Evolutionary conservation across 2,888 invertebrate species (phyloP), one percentile per base, ranked within the genome.

Genomic region (Cantharis nigra): DNA sequence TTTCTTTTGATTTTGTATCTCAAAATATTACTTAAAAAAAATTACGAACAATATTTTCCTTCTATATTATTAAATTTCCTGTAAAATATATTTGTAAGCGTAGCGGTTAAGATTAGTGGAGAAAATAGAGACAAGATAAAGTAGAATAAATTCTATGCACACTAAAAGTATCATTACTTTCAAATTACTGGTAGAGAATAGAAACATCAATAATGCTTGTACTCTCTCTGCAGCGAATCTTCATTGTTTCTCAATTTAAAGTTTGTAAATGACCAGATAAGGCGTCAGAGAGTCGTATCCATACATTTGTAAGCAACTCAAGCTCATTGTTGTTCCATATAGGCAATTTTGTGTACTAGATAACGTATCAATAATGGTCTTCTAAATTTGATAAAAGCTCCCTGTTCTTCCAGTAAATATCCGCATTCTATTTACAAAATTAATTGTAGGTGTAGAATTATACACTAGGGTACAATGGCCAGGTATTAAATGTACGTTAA

Each of bases 231-330:
- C 30, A n/a, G 69, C 23, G 76, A 26, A 64, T 72, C 23, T 63
- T 64, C 76, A 76, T 76, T 76, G 76, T 76, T 76, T 76, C 72
- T 76, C 72, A 65, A 72, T 76, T 76, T 72, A 70, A 49, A 76
- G 70, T 76, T 76, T 76, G 63, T 33, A 72, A 76, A 72, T 72
- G 69, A 49, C 72, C 64, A 69, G 72, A 76, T 76, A 76, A 69
- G 69, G 72, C 65, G 69, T 23, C 65, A 20, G 16, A 67, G 26
- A 67, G 65, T 67, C 65, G 20, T 26, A 23, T 23, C 26, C 23
- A 23, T 67, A 20, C 26, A 67, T 26, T 67, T 67, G 65, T 67
- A 23, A 67, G 23, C 26, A 67, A 67, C 65, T 67, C 18, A n/a
- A 67, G 20, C 26, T 67, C 65, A 23, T 67, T 23, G 65, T 23